Conservation (phyloP, 2,797 vertebrate species). For the Lophotriccus pileatus region DNA sequence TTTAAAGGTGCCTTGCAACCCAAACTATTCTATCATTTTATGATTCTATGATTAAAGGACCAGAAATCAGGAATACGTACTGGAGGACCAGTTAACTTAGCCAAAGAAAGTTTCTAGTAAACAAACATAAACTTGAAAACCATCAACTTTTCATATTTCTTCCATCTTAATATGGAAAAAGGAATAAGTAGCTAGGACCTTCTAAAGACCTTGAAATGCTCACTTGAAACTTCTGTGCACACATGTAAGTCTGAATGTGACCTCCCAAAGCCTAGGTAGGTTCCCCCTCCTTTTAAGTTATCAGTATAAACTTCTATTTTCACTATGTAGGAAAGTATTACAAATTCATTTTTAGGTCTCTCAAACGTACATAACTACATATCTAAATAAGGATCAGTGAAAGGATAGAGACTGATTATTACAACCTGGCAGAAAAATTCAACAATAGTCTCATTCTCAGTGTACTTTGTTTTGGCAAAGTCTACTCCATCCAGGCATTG, state of each 20-base stretch:
- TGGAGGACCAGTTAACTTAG: background rate
- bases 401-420: background rate
- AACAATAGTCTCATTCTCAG: background rate
- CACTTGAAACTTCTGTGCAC: background rate
- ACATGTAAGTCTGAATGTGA: background rate
- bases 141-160: background rate
- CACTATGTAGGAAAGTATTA: background rate
- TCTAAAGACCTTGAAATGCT: background rate
- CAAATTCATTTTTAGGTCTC: background rate
- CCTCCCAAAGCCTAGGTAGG: background rate
- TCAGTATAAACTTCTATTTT: background rate
- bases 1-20: background rate
- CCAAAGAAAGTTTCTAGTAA: background rate
- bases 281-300: background rate
- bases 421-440: background rate
- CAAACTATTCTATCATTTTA: background rate
- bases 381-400: background rate
- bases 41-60: background rate
- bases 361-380: background rate
- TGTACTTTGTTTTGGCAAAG: background rate
- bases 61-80: background rate
- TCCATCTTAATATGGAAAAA: background rate
- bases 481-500: rapidly evolving
- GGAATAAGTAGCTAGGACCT: background rate
- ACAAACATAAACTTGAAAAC: background rate